Percentiles rank a stretch among this genome's conserved stretches.
Evolutionary conservation across 2,113 vertebrate genomes (phyloP).

Genomic region (Odobenus rosmarus): DNA sequence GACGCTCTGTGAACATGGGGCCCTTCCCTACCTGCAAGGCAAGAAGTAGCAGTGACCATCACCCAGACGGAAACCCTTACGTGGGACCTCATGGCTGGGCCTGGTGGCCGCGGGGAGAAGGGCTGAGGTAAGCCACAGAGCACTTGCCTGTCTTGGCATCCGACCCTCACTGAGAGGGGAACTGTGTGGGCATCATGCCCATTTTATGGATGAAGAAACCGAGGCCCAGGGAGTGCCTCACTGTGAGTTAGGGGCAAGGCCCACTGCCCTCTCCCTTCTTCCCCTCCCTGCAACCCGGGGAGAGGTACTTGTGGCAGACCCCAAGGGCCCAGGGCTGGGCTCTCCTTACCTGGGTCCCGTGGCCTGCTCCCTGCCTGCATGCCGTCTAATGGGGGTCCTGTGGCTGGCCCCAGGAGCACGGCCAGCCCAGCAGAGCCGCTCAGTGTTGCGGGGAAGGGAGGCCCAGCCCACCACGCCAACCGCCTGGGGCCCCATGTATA

Average conservation of each 20-base stretch:
- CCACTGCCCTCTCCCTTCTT: neutral
- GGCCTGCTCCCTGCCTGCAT: constrained; percentile 55
- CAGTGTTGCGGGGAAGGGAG: neutral
- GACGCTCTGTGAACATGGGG: neutral
- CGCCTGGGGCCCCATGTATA: constrained; percentile 69
- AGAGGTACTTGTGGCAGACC: neutral
- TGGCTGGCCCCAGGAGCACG: neutral
- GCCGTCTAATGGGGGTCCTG: constrained; percentile 32
- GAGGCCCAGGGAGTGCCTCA: neutral
- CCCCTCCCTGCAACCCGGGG: neutral
- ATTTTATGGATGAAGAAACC: neutral
- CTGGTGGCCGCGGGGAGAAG: neutral
- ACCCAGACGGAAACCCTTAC: neutral
- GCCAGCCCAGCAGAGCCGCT: neutral
- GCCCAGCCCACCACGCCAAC: constrained; percentile 54
- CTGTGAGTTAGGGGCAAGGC: neutral
- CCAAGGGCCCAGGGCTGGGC: neutral
- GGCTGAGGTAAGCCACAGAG: neutral
- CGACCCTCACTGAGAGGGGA: neutral
- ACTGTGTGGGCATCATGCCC: too few species aligned
- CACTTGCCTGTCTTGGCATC: neutral
- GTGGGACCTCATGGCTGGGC: too few species aligned
- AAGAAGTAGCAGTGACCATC: neutral
- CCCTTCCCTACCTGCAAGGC: neutral
- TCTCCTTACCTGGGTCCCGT: constrained; percentile 64